These are phyloP conservation scores for Papilio glaucus DNA, from an alignment of 1,140 invertebrate genomes.

Conservation along the genomic window DNA sequence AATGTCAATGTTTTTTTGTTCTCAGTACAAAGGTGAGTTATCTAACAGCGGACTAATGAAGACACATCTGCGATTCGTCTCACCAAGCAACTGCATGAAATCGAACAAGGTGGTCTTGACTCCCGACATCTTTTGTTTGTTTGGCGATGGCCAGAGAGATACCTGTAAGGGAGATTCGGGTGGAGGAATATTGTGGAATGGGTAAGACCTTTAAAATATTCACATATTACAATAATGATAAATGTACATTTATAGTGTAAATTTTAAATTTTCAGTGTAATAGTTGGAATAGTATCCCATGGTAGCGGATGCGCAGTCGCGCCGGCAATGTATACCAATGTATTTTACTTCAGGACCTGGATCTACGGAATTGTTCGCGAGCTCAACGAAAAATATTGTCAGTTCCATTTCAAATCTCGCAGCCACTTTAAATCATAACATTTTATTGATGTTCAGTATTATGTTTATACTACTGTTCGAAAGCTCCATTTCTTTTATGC, in stretches of 20 bases:
- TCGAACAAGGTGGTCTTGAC: constrained; percentile 44
- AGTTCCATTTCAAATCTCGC: constrained; percentile 41
- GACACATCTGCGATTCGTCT: constrained; percentile 46
- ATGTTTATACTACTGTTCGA: no score
- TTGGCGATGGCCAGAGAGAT: constrained; percentile 53
- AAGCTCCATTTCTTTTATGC: no score
- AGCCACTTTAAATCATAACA: neutral
- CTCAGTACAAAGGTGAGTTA: constrained; percentile 50
- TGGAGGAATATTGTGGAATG: constrained; percentile 56
- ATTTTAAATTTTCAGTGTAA: constrained; percentile 45
- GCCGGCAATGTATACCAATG: constrained; percentile 56
- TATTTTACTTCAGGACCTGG: constrained; percentile 52
- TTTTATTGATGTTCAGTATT: neutral
- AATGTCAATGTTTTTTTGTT: no score
- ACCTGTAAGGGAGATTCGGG: constrained; percentile 67
- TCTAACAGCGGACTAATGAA: constrained; percentile 43
- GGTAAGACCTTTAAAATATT: constrained; percentile 38
- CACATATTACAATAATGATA: no score
- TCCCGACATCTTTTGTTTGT: constrained; percentile 65
- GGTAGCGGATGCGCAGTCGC: constrained; percentile 48
- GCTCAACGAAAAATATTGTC: constrained; percentile 47
- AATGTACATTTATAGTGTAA: neutral
- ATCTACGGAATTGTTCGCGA: constrained; percentile 42
- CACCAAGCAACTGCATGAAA: constrained; percentile 44
- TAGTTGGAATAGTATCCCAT: constrained; percentile 58